These are phyloP conservation scores for Seladonia tumulorum DNA, from an alignment of 2,888 invertebrate species.

Conservation along the genomic window DNA sequence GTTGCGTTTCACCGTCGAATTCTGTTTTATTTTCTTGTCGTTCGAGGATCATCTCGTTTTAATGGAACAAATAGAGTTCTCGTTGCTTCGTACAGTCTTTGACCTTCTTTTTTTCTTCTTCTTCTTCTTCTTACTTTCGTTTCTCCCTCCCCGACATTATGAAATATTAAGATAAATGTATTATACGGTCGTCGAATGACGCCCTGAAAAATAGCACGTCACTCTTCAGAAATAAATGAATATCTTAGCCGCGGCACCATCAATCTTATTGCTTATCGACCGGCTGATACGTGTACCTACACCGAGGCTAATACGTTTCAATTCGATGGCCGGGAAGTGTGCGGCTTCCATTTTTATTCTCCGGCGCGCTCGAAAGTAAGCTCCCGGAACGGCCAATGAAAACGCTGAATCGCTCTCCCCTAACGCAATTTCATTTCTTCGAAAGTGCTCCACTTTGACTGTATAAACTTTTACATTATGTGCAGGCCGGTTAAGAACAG, in stretches of 20 bases:
- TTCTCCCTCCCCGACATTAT: slow-evolving; percentile 15
- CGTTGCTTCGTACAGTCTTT: slow-evolving; percentile 1
- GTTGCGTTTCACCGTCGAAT: neutral
- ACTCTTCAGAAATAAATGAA: slow-evolving; percentile 66
- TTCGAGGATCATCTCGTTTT: neutral
- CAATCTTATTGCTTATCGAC: slow-evolving; percentile 67
- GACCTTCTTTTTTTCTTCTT: neutral
- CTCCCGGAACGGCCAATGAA: slow-evolving; percentile 15
- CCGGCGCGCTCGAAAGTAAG: neutral
- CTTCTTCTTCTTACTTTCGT: neutral
- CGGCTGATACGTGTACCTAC: slow-evolving; percentile 45
- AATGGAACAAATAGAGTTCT: neutral
- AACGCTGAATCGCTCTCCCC: neutral
- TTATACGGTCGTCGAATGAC: slow-evolving; percentile 39
- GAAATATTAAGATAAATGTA: slow-evolving; percentile 69
- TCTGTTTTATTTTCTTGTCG: neutral
- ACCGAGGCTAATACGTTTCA: slow-evolving; percentile 42
- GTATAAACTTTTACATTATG: neutral
- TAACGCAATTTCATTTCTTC: slow-evolving; percentile 4
- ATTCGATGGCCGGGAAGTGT: slow-evolving; percentile 25
- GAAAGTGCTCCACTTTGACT: neutral
- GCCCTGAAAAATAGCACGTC: slow-evolving; percentile 64
- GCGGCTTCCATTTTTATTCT: slow-evolving; percentile 20
- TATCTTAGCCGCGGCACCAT: slow-evolving; percentile 59
- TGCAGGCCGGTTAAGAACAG: neutral